These are phyloP conservation scores for Camelus dromedarius DNA, from an alignment of 2,113 vertebrate genomes.

Conservation along the genomic window DNA sequence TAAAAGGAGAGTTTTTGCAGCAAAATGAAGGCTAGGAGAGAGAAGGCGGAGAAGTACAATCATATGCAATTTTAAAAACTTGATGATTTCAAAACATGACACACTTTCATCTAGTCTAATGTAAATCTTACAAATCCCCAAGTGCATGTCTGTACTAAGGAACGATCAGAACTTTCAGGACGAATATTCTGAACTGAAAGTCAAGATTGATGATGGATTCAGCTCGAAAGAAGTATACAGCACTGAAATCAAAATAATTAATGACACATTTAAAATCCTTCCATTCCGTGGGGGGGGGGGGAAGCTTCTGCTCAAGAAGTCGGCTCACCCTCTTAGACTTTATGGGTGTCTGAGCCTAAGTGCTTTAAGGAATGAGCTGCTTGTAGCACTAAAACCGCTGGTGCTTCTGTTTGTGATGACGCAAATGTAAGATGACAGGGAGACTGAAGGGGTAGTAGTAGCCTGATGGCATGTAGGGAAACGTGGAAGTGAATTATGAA, in stretches of 20 bases:
- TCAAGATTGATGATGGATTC: conserved; percentile 61
- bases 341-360: neutral
- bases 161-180: conserved; percentile 28
- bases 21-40: neutral
- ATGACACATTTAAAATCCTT: neutral
- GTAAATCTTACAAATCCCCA: conserved; percentile 62
- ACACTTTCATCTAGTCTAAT: neutral
- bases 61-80: conserved; percentile 56
- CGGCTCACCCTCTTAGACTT: conserved; percentile 21
- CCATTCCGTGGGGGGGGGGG: neutral
- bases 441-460: neutral
- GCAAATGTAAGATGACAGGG: neutral
- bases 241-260: conserved; percentile 62
- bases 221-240: conserved; percentile 59
- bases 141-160: neutral
- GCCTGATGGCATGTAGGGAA: neutral
- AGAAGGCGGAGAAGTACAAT: neutral
- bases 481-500: neutral
- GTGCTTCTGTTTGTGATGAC: neutral
- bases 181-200: conserved; percentile 67
- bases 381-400: neutral
- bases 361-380: neutral
- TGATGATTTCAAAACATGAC: conserved; percentile 65
- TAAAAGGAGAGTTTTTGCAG: conserved; percentile 9
- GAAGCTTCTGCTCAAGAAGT: conserved; percentile 62